A percentile compares a stretch with the other conserved stretches of the same genome.
Conservation (phyloP, 2,888 invertebrate species). For the Ormyrus thymus region DNA sequence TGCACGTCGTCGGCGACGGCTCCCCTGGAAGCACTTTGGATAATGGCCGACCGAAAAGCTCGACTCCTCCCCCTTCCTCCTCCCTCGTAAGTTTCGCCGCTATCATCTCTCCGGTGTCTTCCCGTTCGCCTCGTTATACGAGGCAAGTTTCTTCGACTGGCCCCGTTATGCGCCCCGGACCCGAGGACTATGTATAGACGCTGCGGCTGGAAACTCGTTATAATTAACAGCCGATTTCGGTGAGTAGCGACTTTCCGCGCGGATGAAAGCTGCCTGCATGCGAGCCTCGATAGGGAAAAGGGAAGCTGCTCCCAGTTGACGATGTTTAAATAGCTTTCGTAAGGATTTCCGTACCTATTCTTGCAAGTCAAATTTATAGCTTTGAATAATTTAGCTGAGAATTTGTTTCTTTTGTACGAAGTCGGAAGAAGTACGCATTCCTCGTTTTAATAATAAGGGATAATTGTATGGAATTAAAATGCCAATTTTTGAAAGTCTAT, state of each 20-base stretch:
- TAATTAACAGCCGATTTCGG: constrained; percentile 44
- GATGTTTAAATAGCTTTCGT: too few species aligned
- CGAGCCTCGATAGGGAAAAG: too few species aligned
- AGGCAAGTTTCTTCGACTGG: constrained; percentile 54
- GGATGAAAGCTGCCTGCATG: too few species aligned
- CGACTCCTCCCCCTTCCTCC: background rate
- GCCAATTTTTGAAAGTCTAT: too few species aligned
- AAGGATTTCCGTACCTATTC: too few species aligned
- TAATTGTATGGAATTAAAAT: too few species aligned
- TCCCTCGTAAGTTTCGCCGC: constrained; percentile 42
- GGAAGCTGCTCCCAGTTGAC: too few species aligned
- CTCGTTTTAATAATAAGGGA: too few species aligned
- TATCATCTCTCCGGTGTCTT: constrained; percentile 48
- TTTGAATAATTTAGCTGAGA: too few species aligned
- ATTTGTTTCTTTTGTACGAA: too few species aligned
- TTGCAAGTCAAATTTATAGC: too few species aligned
- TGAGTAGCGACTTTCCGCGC: background rate
- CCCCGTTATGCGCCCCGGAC: constrained; percentile 9
- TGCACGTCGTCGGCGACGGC: constrained; percentile 19
- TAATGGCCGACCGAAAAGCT: constrained; percentile 44
- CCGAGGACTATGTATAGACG: background rate
- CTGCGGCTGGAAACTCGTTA: constrained; percentile 2
- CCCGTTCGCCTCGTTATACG: constrained; percentile 31
- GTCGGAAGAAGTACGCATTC: too few species aligned
- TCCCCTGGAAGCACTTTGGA: constrained; percentile 54